These are phyloP conservation scores for Chloroceryle amazona DNA, from an alignment of 2,797 vertebrate species.

Conservation along the genomic window DNA sequence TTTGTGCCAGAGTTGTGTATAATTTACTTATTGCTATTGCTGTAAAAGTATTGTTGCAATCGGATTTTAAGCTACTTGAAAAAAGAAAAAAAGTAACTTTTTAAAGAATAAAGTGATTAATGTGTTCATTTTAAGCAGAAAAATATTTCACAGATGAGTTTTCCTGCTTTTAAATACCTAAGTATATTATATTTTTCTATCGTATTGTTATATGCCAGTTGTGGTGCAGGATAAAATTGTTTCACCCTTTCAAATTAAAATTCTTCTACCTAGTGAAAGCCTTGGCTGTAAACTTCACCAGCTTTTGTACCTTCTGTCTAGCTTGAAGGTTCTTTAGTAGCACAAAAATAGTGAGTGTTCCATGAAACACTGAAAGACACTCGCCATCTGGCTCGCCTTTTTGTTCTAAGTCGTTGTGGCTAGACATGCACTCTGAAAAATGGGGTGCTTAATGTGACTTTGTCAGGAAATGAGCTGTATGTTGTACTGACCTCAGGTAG, in stretches of 20 bases:
- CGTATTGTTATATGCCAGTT: not conserved
- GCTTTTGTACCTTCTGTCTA: not conserved
- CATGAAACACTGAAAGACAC: not conserved
- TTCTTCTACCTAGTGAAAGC: not conserved
- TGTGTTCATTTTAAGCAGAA: not conserved
- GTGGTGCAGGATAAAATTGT: not conserved
- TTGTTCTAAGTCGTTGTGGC: not conserved
- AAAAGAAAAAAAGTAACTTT: not conserved
- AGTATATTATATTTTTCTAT: not conserved
- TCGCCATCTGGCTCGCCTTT: not conserved
- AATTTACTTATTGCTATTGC: conserved; percentile 13
- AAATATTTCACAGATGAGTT: not conserved
- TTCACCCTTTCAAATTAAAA: not conserved
- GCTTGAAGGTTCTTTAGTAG: not conserved
- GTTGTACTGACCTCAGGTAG: not conserved
- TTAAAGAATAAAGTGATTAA: not conserved
- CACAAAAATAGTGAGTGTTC: not conserved
- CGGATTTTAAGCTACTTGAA: not conserved
- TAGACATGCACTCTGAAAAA: not conserved
- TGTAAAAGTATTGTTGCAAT: not conserved
- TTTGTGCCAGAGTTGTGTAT: conserved; percentile 9
- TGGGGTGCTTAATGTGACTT: not conserved
- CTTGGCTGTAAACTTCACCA: not conserved
- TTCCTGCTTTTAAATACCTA: not conserved
- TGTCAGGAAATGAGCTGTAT: not conserved